These are phyloP conservation scores for Lucilia sericata DNA, from an alignment of 1,140 invertebrate genomes.

Conservation along the genomic window DNA sequence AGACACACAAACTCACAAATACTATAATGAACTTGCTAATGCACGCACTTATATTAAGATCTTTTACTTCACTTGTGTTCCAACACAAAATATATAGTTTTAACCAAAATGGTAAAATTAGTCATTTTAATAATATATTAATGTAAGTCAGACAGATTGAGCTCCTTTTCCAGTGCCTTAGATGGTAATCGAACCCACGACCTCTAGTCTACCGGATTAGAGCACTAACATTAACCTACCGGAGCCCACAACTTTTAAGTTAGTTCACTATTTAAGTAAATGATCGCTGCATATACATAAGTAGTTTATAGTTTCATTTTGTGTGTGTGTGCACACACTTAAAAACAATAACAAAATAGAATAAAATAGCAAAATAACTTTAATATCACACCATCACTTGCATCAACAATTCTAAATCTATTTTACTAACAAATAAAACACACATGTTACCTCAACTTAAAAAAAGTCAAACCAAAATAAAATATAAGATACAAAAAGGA, in stretches of 20 bases:
- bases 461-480: neutral
- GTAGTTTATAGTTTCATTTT: neutral
- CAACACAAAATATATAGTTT: no score
- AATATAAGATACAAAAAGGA: neutral
- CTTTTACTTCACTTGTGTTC: no score
- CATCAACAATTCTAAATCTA: conserved; percentile 17
- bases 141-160: no score
- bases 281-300: neutral
- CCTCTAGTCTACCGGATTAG: no score
- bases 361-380: conserved; percentile 9
- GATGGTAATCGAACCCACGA: no score
- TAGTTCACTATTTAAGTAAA: no score
- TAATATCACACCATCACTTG: neutral
- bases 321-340: neutral
- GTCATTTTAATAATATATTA: no score
- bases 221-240: no score
- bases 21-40: neutral
- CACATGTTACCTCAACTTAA: conserved; percentile 26
- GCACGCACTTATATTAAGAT: no score
- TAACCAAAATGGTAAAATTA: no score
- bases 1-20: neutral
- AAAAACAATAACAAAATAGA: neutral
- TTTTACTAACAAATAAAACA: conserved; percentile 25
- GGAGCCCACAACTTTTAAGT: no score
- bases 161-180: no score